Percentiles rank a stretch among this genome's conserved stretches.
phyloP scores from a whole-genome alignment of 1,140 invertebrate genomes.

The Diachasma alloeum region DNA sequence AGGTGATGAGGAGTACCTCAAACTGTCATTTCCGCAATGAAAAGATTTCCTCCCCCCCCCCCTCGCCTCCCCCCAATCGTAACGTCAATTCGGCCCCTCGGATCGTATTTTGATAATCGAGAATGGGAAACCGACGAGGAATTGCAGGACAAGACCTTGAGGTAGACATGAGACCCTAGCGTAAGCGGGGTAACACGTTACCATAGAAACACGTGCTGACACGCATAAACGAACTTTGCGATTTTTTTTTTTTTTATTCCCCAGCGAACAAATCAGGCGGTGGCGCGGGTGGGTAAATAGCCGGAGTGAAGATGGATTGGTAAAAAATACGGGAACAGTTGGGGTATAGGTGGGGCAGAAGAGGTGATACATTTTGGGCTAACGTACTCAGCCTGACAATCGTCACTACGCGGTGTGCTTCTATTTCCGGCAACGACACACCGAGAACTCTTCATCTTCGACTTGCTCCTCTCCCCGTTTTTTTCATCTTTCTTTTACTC shows the following conservation, averaged over 20 bases:
- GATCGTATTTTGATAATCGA: neutral
- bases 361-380: neutral
- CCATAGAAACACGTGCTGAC: conserved; percentile 15
- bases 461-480: conserved; percentile 27
- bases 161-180: neutral
- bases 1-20: neutral
- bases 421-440: neutral
- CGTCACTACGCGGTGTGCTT: neutral
- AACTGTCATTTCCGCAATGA: too few relatives aligned
- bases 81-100: too few relatives aligned
- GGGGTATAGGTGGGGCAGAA: neutral
- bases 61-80: too few relatives aligned
- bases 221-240: neutral
- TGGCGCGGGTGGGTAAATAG: neutral
- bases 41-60: too few relatives aligned
- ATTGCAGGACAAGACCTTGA: neutral
- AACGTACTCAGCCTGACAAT: neutral
- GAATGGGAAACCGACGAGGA: neutral
- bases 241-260: neutral
- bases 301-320: neutral
- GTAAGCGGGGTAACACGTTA: conserved; percentile 3
- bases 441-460: neutral
- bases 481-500: conserved; percentile 22
- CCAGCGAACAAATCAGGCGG: neutral
- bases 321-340: neutral